A percentile compares a stretch with the other conserved stretches of the same genome.
phyloP scores from a whole-genome alignment of 2,888 invertebrate genomes.

The Mactromeris polynyma region DNA sequence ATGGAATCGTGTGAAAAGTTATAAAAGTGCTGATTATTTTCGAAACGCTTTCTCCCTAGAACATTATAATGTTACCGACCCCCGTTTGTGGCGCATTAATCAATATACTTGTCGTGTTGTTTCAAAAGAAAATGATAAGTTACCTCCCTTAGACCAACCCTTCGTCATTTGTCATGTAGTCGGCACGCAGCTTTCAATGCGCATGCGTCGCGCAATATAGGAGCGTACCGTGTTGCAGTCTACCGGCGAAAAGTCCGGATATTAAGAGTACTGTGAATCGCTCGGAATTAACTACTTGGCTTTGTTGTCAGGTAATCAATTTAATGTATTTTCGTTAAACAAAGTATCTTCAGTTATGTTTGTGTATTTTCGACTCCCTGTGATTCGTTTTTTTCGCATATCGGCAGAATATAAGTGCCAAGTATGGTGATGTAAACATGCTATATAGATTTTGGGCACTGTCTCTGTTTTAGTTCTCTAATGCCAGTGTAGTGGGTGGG shows the following conservation, averaged over 20 bases:
- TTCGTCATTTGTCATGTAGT: conserved; percentile 27
- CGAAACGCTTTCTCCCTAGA: too few relatives aligned
- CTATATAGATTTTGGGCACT: background rate
- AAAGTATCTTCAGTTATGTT: background rate
- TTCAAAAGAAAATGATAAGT: background rate
- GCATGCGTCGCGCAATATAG: conserved; percentile 44
- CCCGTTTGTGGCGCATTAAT: too few relatives aligned
- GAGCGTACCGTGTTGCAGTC: conserved; percentile 21
- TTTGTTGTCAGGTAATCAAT: conserved; percentile 6
- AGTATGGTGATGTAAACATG: background rate
- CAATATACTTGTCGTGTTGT: too few relatives aligned
- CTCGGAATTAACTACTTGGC: background rate
- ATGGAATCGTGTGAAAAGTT: too few relatives aligned
- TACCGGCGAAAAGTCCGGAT: conserved; percentile 15
- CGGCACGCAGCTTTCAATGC: conserved; percentile 35
- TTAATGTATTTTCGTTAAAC: background rate
- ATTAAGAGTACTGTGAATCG: background rate
- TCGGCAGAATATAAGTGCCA: background rate
- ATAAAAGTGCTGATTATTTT: too few relatives aligned
- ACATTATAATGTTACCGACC: too few relatives aligned
- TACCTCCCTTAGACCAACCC: conserved; percentile 25
- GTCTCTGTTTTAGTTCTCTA: background rate
- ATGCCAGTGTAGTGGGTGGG: conserved; percentile 17
- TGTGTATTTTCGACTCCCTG: background rate
- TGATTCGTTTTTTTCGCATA: background rate